Evolutionary conservation across 2,797 vertebrate species (phyloP), one percentile per base, ranked within the genome.

Genomic region (Schizopygopsis malacanthus): DNA sequence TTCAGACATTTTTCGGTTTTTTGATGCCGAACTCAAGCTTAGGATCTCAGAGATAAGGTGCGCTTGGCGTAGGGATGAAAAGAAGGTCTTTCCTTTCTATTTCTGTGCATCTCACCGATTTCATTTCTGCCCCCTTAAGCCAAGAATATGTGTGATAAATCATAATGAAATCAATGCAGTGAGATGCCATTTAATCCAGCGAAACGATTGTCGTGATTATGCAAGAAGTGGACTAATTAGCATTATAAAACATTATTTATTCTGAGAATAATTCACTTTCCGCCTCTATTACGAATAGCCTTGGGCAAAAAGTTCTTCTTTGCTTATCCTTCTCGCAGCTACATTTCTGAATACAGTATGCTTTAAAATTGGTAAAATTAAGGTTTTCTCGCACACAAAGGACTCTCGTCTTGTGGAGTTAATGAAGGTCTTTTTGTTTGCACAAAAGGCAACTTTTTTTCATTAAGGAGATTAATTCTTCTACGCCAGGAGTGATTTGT

Each of bases 1-100:
- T 79, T 79, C 69, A 39, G 47, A 75, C 79, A 78, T 59, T 43
- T 83, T 85, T 47, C 8, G 70, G 22, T 37, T 81, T 87, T 89
- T 85, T n/a, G 22, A 78, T 86, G 85, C 43, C 45, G 67, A 56
- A 65, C 82, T 69, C 71, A 20, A 83, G 73, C 63, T 63, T 18
- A 28, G 43, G 11, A 47, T 83, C 41, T 83, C 70, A 82, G 79
- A 76, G 37, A 88, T 52, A 65, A 45, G 16, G 76, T 72, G 56
- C 63, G 52, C 73, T 73, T 73, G 47, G 47, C 47, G 9, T 33
- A 43, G 11, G 54, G 67, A 83, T 73, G n/a, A 83, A 83, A 83
- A 73, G 12, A 59, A 73, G 56, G 20, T 41, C 61, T 82, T 22
- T 79, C 43, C 37, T 52, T 86, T 83, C 76, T 50, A 71, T 56